A percentile compares a stretch with the other conserved stretches of the same genome.
Evolutionary conservation across 2,113 vertebrate species (phyloP).

Genomic region (Pitta sordida): DNA sequence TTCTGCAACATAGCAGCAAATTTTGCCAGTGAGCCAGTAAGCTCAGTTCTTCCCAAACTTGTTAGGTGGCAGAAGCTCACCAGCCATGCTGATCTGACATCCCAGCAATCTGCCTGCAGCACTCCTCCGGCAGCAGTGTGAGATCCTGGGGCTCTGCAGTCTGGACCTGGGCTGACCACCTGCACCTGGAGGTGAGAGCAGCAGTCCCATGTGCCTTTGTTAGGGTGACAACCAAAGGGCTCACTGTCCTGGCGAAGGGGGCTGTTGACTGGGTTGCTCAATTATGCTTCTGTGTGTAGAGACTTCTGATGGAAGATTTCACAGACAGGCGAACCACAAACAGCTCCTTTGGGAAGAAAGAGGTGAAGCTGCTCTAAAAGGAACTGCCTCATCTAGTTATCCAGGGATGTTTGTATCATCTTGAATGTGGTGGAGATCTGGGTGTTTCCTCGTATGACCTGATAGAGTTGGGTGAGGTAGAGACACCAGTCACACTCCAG

Average conservation of each 20-base stretch:
- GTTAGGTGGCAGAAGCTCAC: slow-evolving; percentile 18
- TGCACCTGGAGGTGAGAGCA: not conserved
- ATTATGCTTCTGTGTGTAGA: not conserved
- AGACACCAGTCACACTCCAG: not conserved
- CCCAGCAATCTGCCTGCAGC: not conserved
- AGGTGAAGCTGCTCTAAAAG: not conserved
- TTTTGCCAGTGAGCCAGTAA: not conserved
- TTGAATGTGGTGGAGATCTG: not conserved
- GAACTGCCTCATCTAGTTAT: not conserved
- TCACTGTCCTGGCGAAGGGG: not conserved
- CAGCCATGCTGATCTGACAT: not conserved
- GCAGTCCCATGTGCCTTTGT: rapidly evolving
- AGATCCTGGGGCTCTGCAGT: not conserved
- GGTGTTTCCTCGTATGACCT: not conserved
- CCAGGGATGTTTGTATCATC: not conserved
- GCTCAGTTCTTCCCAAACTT: slow-evolving; percentile 15
- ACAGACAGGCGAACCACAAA: not conserved
- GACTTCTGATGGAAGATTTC: not conserved
- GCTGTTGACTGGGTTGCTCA: not conserved
- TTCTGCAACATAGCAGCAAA: not conserved
- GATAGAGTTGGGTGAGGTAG: not conserved
- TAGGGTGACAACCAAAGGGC: not conserved
- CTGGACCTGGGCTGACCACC: not conserved
- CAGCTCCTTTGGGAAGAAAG: not conserved
- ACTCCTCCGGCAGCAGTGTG: not conserved